Evolutionary conservation across 2,113 vertebrate genomes (phyloP).

Genomic region (Odontesthes bonariensis): DNA sequence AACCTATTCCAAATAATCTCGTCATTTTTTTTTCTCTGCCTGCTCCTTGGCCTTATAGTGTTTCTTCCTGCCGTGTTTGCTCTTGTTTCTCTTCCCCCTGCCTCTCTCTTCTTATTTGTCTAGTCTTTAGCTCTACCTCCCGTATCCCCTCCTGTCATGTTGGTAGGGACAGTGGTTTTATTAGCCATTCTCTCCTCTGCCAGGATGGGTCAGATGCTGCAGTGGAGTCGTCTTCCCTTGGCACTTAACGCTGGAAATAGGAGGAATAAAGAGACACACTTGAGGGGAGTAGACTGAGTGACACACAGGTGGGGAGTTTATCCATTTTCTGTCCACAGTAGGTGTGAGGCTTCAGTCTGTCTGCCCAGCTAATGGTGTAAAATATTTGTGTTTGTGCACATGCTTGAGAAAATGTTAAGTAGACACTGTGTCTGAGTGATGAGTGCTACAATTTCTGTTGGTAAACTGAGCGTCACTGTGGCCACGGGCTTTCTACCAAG

Average conservation of each 20-base stretch:
- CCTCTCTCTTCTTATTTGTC: conserved; percentile 19
- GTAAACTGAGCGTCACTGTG: conserved; percentile 29
- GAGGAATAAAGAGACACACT: conserved; percentile 14
- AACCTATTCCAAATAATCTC: not conserved
- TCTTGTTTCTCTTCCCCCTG: not conserved
- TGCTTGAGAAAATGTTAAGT: conserved; percentile 2
- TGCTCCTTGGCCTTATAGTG: not conserved
- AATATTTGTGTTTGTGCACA: conserved; percentile 1
- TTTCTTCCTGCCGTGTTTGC: conserved; percentile 20
- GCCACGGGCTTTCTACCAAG: conserved; percentile 27
- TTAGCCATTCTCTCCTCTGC: conserved; percentile 62
- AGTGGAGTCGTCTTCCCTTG: conserved; percentile 53
- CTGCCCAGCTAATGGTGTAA: not conserved
- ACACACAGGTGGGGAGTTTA: conserved; percentile 33
- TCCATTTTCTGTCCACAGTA: conserved; percentile 8
- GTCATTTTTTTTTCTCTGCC: not conserved
- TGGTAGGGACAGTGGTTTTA: conserved; percentile 66
- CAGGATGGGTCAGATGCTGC: conserved; percentile 72
- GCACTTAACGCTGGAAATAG: conserved; percentile 39
- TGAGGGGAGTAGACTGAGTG: conserved; percentile 25
- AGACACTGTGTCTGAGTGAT: not conserved
- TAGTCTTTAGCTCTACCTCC: conserved; percentile 35
- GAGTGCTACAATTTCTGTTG: conserved; percentile 15
- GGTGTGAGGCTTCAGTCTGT: conserved; percentile 18
- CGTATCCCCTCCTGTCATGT: conserved; percentile 54